Conservation (phyloP, 2,888 invertebrate genomes). For the Lepeophtheirus nordmannii region DNA sequence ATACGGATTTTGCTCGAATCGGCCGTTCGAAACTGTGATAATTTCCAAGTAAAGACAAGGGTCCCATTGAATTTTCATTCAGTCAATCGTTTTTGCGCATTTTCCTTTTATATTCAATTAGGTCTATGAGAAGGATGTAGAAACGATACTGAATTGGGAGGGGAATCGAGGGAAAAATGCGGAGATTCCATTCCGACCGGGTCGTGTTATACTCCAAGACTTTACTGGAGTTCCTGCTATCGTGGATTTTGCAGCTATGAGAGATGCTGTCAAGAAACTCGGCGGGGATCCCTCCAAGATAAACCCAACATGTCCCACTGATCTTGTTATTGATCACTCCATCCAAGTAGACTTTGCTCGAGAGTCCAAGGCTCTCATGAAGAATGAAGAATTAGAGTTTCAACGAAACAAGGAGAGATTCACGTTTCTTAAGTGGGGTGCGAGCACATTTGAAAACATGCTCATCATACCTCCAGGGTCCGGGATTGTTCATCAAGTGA, state of each 20-base stretch:
- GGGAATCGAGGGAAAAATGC: not conserved
- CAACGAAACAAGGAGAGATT: constrained; percentile 28
- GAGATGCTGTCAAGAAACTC: constrained; percentile 26
- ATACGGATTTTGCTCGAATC: constrained; percentile 26
- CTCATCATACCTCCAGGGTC: constrained; percentile 28
- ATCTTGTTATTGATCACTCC: constrained; percentile 28
- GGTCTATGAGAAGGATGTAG: constrained; percentile 22
- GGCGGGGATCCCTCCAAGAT: constrained; percentile 26
- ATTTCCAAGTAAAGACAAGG: constrained; percentile 14
- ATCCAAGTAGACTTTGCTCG: constrained; percentile 25
- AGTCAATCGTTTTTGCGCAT: not conserved
- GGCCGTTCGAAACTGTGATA: constrained; percentile 26
- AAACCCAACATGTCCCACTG: constrained; percentile 26
- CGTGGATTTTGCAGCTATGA: constrained; percentile 29
- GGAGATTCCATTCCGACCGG: constrained; percentile 26
- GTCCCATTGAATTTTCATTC: not conserved
- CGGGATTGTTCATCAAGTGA: constrained; percentile 29
- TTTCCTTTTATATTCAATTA: not conserved
- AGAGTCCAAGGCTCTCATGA: constrained; percentile 16
- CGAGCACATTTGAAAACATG: constrained; percentile 27
- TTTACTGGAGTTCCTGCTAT: constrained; percentile 29
- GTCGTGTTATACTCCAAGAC: constrained; percentile 28
- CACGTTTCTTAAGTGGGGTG: constrained; percentile 28
- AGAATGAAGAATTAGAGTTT: constrained; percentile 27
- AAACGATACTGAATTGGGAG: constrained; percentile 20